These are phyloP conservation scores for Brachionus rotundiformis DNA, from an alignment of 1,140 invertebrate genomes.

Conservation along the genomic window DNA sequence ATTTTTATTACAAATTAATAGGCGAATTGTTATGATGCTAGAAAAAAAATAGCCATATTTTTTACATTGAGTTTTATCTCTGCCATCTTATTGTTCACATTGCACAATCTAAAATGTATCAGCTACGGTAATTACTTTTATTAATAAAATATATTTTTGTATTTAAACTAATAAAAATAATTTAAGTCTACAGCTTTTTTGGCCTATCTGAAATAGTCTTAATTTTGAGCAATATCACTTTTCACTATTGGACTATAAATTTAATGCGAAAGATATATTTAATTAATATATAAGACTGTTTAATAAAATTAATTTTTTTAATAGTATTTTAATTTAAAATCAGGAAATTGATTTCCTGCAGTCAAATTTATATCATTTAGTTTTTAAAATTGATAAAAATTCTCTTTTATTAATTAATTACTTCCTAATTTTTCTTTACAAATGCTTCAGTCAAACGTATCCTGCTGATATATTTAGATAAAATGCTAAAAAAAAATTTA, in stretches of 20 bases:
- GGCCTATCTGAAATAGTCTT: conserved; percentile 24
- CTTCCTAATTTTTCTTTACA: not conserved
- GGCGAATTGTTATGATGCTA: not conserved
- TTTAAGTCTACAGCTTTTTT: conserved; percentile 46
- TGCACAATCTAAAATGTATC: conserved; percentile 23
- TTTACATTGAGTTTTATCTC: not conserved
- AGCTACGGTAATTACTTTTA: conserved; percentile 17
- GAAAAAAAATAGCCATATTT: not conserved
- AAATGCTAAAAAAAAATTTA: conserved; percentile 17
- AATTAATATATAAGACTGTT: not conserved
- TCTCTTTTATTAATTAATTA: not conserved
- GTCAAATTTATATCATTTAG: not conserved
- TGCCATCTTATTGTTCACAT: not conserved
- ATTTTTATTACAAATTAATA: not conserved
- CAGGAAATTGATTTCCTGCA: not conserved
- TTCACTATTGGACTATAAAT: conserved; percentile 43
- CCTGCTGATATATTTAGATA: not conserved
- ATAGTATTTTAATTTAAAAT: not conserved
- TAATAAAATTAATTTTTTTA: not conserved
- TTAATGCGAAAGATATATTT: not conserved
- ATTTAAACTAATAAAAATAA: not conserved
- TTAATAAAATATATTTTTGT: not conserved
- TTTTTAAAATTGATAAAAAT: not conserved
- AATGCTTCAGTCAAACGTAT: not conserved
- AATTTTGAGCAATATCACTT: conserved; percentile 33